phyloP scores from a whole-genome alignment of 1,140 invertebrate species.

The Nasonia vitripennis region DNA sequence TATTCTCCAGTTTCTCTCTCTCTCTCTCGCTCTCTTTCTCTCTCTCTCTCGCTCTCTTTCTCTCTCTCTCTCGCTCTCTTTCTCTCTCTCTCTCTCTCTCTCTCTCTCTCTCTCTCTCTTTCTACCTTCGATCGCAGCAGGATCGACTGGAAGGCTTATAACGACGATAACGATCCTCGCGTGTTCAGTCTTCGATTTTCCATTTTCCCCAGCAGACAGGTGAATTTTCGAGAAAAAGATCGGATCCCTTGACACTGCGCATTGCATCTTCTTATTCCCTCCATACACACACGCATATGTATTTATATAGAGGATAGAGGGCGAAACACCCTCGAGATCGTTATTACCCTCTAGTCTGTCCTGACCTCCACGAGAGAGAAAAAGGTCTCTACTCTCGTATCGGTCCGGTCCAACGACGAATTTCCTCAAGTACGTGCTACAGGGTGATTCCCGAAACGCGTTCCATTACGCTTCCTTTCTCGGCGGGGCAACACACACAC shows the following conservation, averaged over 20 bases:
- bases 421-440: constrained; percentile 57
- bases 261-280: background rate
- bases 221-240: constrained; percentile 10
- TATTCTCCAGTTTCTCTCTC: background rate
- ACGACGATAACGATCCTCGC: constrained; percentile 27
- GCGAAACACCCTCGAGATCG: background rate
- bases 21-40: background rate
- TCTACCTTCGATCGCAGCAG: background rate
- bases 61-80: background rate
- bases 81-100: too few species aligned
- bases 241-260: background rate
- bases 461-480: constrained; percentile 51
- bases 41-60: background rate
- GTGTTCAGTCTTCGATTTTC: constrained; percentile 51
- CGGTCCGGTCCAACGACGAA: constrained; percentile 34
- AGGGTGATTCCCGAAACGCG: constrained; percentile 57
- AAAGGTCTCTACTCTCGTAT: constrained; percentile 3
- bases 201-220: background rate
- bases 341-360: constrained; percentile 20
- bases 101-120: background rate
- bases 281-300: background rate
- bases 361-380: background rate
- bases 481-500: background rate
- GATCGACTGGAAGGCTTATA: background rate
- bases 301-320: background rate